A percentile compares a stretch with the other conserved stretches of the same genome.
These are phyloP conservation scores for Rhizomys pruinosus DNA, from an alignment of 2,113 vertebrate genomes.

Conservation along the genomic window DNA sequence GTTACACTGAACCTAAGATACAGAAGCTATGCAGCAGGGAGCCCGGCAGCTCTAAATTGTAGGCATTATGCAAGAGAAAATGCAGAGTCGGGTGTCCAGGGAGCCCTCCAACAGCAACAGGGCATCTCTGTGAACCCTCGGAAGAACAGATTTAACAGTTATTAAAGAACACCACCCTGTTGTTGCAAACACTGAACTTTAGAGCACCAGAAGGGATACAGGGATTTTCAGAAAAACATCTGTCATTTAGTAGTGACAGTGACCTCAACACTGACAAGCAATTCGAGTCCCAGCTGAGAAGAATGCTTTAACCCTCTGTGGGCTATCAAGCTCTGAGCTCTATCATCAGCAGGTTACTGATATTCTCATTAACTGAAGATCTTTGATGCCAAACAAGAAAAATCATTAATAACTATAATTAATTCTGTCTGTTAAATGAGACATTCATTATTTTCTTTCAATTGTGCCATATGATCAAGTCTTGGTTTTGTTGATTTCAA, in stretches of 20 bases:
- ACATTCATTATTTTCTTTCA: slow-evolving; percentile 40
- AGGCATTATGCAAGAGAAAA: slow-evolving; percentile 89
- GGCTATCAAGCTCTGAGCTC: slow-evolving; percentile 49
- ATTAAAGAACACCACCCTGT: slow-evolving; percentile 91
- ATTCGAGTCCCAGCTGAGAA: slow-evolving; percentile 87
- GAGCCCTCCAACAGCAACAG: slow-evolving; percentile 87
- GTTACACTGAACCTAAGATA: slow-evolving; percentile 89
- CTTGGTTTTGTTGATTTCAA: slow-evolving; percentile 39
- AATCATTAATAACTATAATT: neutral
- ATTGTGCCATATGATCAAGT: neutral
- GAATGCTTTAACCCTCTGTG: slow-evolving; percentile 84
- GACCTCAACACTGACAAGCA: slow-evolving; percentile 92
- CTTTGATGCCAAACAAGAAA: slow-evolving; percentile 15
- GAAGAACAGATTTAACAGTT: slow-evolving; percentile 95
- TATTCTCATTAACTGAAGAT: neutral
- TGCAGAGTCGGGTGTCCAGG: slow-evolving; percentile 85
- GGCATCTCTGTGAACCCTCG: slow-evolving; percentile 88
- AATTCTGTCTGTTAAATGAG: neutral
- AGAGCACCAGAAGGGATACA: slow-evolving; percentile 92
- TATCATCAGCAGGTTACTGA: slow-evolving; percentile 42
- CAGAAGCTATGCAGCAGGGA: slow-evolving; percentile 89
- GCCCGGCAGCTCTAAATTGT: slow-evolving; percentile 86
- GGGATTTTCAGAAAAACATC: slow-evolving; percentile 95
- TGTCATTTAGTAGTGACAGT: slow-evolving; percentile 95
- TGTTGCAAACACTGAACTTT: slow-evolving; percentile 89